phyloP scores from a whole-genome alignment of 2,888 invertebrate genomes.

The Ormyrus nitidulus region DNA sequence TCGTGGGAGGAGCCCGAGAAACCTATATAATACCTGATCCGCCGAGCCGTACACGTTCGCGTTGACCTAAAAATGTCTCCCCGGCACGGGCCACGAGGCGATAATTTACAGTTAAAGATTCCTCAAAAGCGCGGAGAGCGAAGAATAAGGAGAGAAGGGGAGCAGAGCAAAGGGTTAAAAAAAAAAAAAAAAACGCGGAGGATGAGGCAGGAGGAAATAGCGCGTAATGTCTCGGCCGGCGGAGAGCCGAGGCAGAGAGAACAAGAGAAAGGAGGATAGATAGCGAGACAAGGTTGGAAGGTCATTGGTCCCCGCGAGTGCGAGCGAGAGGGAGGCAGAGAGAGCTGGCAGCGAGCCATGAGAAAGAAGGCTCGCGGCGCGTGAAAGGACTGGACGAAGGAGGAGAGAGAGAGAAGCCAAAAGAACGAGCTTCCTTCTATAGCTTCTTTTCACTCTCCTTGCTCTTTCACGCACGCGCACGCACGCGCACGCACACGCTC shows the following conservation, averaged over 20 bases:
- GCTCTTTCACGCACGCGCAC: constrained; percentile 29
- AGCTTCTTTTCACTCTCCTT: constrained; percentile 37
- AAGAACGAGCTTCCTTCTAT: constrained; percentile 56
- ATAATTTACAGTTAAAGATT: no score
- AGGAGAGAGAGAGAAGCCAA: constrained; percentile 58
- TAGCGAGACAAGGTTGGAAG: constrained; percentile 66
- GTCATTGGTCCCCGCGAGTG: constrained; percentile 61
- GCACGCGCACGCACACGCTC: background rate
- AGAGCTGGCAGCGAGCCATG: constrained; percentile 64
- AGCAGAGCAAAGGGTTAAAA: background rate
- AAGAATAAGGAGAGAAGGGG: background rate
- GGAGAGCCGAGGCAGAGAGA: background rate
- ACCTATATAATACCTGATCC: no score
- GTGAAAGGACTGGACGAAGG: constrained; percentile 36
- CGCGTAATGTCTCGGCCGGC: no score
- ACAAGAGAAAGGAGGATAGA: constrained; percentile 42
- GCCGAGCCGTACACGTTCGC: no score
- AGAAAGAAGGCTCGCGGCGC: constrained; percentile 61
- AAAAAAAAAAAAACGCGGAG: no score
- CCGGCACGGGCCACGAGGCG: no score
- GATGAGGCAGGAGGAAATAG: no score
- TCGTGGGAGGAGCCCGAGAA: no score
- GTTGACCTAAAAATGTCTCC: no score
- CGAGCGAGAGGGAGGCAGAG: constrained; percentile 29
- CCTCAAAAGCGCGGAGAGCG: no score